These are phyloP conservation scores for Lasioglossum zephyrum DNA, from an alignment of 2,888 invertebrate genomes.

Conservation along the genomic window DNA sequence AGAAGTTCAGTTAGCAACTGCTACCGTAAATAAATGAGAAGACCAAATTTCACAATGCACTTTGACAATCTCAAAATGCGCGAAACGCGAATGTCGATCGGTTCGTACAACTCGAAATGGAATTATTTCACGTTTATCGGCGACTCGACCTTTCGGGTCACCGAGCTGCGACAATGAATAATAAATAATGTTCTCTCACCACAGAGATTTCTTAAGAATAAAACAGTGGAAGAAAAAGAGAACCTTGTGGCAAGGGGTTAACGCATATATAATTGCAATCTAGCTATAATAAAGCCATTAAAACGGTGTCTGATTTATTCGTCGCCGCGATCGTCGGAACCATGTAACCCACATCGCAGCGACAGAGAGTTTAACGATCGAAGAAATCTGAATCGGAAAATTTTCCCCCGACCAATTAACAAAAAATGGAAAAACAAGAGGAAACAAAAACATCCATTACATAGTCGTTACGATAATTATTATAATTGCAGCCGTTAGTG, in stretches of 20 bases:
- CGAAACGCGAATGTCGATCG: not conserved
- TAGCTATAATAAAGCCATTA: not conserved
- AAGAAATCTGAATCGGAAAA: not conserved
- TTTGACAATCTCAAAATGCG: not conserved
- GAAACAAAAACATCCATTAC: not conserved
- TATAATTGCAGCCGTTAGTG: slow-evolving; percentile 1
- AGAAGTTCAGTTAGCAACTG: not conserved
- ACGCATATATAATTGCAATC: not conserved
- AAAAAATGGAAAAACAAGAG: not conserved
- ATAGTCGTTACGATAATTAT: not conserved
- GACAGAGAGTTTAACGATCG: not conserved
- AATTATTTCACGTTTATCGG: not conserved
- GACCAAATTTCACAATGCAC: too few relatives aligned
- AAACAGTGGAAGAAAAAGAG: not conserved
- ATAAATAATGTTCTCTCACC: not conserved
- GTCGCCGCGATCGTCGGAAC: not conserved
- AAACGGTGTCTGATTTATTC: not conserved
- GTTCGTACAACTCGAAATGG: not conserved
- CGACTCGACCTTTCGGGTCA: not conserved
- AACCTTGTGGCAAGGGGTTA: not conserved
- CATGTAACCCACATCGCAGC: not conserved
- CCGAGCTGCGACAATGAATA: not conserved
- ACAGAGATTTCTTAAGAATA: not conserved
- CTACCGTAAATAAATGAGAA: not conserved
- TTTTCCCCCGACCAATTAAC: not conserved